These are phyloP conservation scores for Hypolimnas misippus DNA, from an alignment of 2,888 invertebrate genomes.

Conservation along the genomic window DNA sequence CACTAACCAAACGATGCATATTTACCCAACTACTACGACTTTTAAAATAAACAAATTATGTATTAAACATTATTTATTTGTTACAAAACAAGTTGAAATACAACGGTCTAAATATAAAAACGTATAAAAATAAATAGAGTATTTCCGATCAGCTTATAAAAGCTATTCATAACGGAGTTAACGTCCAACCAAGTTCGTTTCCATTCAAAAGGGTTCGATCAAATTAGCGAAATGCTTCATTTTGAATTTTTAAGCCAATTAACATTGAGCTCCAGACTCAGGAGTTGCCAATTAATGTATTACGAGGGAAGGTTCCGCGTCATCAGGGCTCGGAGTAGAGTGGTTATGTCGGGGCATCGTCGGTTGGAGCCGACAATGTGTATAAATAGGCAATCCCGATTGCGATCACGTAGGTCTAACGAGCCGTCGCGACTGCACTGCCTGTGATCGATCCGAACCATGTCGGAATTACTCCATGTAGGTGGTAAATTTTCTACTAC, in stretches of 20 bases:
- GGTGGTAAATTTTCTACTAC: conserved; percentile 19
- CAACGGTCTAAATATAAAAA: not conserved
- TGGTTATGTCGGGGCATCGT: conserved; percentile 54
- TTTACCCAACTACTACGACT: too few species aligned
- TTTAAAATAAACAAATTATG: too few species aligned
- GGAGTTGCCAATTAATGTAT: conserved; percentile 37
- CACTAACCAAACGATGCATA: too few species aligned
- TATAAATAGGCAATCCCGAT: conserved; percentile 80
- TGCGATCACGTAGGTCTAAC: conserved; percentile 80
- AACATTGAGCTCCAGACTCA: conserved; percentile 44
- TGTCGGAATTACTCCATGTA: conserved; percentile 51
- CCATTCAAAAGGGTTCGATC: conserved; percentile 61
- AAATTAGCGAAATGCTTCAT: conserved; percentile 65
- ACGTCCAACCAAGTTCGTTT: conserved; percentile 66
- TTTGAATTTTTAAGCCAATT: conserved; percentile 56
- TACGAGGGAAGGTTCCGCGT: conserved; percentile 42
- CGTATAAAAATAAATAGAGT: conserved; percentile 25
- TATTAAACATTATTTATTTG: too few species aligned
- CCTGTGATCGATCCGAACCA: conserved; percentile 61
- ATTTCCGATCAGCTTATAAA: conserved; percentile 58
- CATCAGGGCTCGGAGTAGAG: conserved; percentile 50
- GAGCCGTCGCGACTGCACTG: conserved; percentile 73
- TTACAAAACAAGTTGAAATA: too few species aligned
- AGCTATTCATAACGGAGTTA: conserved; percentile 69
- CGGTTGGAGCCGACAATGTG: conserved; percentile 71